Conservation (phyloP, 92 coral and sea anemone genomes). For the Epizoanthus stellaris region DNA sequence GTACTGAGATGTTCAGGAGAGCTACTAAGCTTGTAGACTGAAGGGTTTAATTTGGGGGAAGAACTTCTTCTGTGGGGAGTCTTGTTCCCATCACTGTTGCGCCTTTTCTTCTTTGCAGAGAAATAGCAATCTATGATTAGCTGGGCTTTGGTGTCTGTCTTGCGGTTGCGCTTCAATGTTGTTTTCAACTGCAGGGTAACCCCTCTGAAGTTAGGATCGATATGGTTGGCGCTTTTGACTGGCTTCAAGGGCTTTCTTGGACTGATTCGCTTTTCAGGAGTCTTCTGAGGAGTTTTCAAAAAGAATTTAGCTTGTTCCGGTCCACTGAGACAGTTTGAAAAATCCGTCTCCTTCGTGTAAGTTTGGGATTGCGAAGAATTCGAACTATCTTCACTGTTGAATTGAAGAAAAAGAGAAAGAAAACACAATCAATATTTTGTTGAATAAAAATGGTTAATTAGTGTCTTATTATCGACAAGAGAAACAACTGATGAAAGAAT, state of each 20-base stretch:
- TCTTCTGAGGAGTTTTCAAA: constrained; percentile 78
- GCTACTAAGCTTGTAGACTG: constrained; percentile 74
- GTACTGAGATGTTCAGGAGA: constrained; percentile 67
- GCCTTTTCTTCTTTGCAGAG: constrained; percentile 89
- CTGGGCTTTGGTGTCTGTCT: constrained; percentile 78
- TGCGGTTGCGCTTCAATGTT: constrained; percentile 70
- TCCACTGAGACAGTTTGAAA: constrained; percentile 21
- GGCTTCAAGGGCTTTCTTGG: constrained; percentile 98
- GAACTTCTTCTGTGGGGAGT: constrained; percentile 67
- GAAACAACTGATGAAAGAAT: neutral
- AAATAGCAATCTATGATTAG: constrained; percentile 92
- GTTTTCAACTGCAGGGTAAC: constrained; percentile 97
- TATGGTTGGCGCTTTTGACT: constrained; percentile 84
- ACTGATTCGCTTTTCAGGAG: constrained; percentile 75
- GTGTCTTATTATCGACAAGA: neutral
- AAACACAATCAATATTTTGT: neutral
- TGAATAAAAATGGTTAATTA: neutral
- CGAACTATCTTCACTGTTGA: constrained; percentile 63
- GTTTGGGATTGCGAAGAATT: constrained; percentile 49
- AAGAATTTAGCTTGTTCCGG: constrained; percentile 55
- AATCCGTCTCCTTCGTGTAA: constrained; percentile 9
- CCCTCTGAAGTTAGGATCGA: constrained; percentile 95
- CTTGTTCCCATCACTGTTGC: constrained; percentile 62
- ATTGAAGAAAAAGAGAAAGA: neutral
- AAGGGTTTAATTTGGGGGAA: constrained; percentile 79